These are phyloP conservation scores for Allacma fusca DNA, from an alignment of 2,888 invertebrate genomes.

Conservation along the genomic window DNA sequence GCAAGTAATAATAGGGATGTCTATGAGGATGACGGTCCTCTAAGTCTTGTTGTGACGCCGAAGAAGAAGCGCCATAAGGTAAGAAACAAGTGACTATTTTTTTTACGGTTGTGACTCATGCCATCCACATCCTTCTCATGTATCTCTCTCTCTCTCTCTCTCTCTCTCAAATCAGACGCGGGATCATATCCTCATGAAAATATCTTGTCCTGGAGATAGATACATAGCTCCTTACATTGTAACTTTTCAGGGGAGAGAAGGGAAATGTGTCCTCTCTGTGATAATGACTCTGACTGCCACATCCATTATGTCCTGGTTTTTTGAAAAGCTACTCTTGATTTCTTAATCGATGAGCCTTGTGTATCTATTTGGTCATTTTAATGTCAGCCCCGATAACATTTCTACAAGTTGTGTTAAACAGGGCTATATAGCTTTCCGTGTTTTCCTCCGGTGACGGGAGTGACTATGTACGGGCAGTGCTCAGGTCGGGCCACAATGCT, in stretches of 20 bases:
- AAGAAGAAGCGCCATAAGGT: slow-evolving; percentile 97
- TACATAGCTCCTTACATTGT: too few relatives aligned
- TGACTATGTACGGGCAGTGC: not conserved
- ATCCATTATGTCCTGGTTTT: not conserved
- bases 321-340: slow-evolving; percentile 17
- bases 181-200: not conserved
- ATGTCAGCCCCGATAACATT: slow-evolving; percentile 11
- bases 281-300: not conserved
- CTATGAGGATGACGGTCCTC: slow-evolving; percentile 90
- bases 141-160: not conserved
- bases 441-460: not conserved
- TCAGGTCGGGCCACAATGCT: slow-evolving; percentile 34
- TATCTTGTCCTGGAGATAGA: not conserved
- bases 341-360: slow-evolving; percentile 25
- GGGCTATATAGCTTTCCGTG: not conserved
- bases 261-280: not conserved
- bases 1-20: slow-evolving; percentile 62
- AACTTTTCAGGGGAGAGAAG: not conserved
- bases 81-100: not conserved
- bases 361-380: not conserved
- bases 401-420: not conserved
- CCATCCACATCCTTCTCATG: not conserved
- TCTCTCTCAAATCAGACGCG: not conserved
- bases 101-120: not conserved
- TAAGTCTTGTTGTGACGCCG: slow-evolving; percentile 91